Evolutionary conservation across 1,140 invertebrate species (phyloP).

Genomic region (Dryas iulia): DNA sequence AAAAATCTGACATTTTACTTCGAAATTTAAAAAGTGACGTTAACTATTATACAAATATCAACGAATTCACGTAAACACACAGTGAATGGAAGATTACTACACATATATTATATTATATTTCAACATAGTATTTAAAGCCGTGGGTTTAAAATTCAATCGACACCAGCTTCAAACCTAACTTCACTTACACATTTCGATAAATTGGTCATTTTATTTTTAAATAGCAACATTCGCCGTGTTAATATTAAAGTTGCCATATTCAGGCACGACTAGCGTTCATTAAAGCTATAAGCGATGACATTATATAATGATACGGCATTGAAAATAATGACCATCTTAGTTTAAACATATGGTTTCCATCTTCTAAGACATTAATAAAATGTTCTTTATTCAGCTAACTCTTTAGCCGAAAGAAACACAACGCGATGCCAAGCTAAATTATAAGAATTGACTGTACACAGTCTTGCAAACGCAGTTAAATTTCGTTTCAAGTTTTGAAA

Average conservation of each 20-base stretch:
- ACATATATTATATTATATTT: neutral
- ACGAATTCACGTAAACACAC: neutral
- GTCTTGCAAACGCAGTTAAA: neutral
- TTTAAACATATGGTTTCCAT: neutral
- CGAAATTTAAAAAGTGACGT: neutral
- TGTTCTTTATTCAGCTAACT: neutral
- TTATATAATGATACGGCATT: neutral
- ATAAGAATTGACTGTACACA: too few relatives aligned
- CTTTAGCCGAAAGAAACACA: neutral
- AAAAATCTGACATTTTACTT: too few relatives aligned
- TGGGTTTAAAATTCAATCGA: neutral
- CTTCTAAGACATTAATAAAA: neutral
- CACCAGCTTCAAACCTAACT: neutral
- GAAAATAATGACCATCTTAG: neutral
- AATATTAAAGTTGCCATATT: constrained; percentile 14
- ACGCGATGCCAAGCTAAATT: neutral
- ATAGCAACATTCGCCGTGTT: constrained; percentile 2
- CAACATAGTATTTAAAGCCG: neutral
- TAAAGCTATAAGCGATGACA: constrained; percentile 16
- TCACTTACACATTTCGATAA: constrained; percentile 10
- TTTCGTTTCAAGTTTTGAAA: neutral
- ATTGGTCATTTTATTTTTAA: constrained; percentile 19
- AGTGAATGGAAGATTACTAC: neutral
- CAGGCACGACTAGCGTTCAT: constrained; percentile 12
- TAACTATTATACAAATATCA: neutral